A percentile compares a stretch with the other conserved stretches of the same genome.
Conservation (phyloP, 2,113 vertebrate species). For the Lethenteron reissneri region DNA sequence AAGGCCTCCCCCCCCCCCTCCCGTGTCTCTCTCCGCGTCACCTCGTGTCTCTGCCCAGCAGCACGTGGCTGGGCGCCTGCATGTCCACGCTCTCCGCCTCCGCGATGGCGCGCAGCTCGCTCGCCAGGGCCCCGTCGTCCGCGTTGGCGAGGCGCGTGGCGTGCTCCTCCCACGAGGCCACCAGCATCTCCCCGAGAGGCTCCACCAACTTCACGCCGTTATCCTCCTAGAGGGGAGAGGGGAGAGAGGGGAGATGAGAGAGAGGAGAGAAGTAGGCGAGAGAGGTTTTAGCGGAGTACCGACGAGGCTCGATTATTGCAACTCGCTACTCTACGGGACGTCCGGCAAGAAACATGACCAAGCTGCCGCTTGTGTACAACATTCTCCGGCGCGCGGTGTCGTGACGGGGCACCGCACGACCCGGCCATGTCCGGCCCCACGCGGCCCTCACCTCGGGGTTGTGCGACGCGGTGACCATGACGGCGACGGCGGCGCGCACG, state of each 20-base stretch:
- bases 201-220: slow-evolving; percentile 83
- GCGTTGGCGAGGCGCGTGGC: slow-evolving; percentile 60
- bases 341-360: no score
- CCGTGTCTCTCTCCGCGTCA: slow-evolving; percentile 13
- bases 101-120: slow-evolving; percentile 29
- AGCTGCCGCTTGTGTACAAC: no score
- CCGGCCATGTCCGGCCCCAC: background rate
- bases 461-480: slow-evolving; percentile 91
- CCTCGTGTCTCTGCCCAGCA: slow-evolving; percentile 78
- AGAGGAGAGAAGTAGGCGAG: background rate
- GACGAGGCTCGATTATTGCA: no score
- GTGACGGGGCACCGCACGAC: no score
- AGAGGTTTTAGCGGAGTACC: background rate
- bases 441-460: slow-evolving; percentile 58
- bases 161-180: slow-evolving; percentile 51
- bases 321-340: no score
- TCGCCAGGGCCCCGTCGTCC: slow-evolving; percentile 35
- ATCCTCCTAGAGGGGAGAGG: slow-evolving; percentile 37
- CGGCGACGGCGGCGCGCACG: slow-evolving; percentile 39
- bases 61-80: slow-evolving; percentile 31
- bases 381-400: no score
- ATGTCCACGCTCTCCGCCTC: slow-evolving; percentile 39
- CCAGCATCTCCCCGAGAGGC: slow-evolving; percentile 81
- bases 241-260: background rate
- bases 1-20: no score